Conservation (phyloP, 2,113 vertebrate genomes). For the Gymnogyps californianus region DNA sequence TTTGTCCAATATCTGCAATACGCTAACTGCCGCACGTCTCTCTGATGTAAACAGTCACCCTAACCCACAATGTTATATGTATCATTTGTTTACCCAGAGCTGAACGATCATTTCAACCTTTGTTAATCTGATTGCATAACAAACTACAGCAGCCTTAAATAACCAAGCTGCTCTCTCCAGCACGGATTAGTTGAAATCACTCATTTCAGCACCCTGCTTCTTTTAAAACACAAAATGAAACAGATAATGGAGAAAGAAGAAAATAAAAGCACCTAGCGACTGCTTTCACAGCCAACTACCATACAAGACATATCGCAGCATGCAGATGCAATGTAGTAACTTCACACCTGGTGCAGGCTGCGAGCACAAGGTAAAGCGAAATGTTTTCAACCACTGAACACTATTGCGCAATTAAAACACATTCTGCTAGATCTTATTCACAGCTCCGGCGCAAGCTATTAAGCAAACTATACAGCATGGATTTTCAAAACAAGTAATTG, state of each 20-base stretch:
- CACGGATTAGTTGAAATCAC: not conserved
- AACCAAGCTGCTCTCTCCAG: not conserved
- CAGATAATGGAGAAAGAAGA: not conserved
- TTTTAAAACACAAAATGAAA: not conserved
- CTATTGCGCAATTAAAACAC: constrained; percentile 32
- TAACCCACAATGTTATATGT: not conserved
- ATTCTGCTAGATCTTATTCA: constrained; percentile 42
- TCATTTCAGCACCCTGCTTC: not conserved
- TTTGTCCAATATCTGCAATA: not conserved
- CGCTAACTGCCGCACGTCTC: not conserved
- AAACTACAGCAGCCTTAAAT: constrained; percentile 13
- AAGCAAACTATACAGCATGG: not conserved
- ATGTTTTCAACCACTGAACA: not conserved
- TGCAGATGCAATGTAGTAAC: not conserved
- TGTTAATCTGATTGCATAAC: constrained; percentile 51
- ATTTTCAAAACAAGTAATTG: constrained; percentile 57
- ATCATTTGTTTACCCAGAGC: not conserved
- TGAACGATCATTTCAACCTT: constrained; percentile 40
- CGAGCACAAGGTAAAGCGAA: not conserved
- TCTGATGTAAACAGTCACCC: not conserved
- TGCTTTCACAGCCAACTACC: not conserved
- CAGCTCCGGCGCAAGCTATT: constrained; percentile 18
- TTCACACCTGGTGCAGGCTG: not conserved
- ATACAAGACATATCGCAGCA: accelerated
- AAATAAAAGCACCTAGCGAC: not conserved